Evolutionary conservation across 2,797 vertebrate genomes (phyloP), one percentile per base, ranked within the genome.

Genomic region (Chrosomus eos): DNA sequence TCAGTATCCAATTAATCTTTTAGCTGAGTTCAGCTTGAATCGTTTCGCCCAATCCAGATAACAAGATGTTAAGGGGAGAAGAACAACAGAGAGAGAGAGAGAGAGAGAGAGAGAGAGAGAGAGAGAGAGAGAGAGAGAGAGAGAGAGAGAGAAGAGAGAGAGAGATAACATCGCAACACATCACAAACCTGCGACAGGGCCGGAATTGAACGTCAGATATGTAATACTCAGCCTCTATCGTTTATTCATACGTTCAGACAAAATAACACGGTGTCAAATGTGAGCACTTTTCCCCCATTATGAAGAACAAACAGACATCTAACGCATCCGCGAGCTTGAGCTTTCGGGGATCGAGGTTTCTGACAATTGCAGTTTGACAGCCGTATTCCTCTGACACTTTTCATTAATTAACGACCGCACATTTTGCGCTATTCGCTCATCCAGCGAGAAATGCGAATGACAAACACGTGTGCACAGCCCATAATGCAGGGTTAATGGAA

Each of bases 1-100:
- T 7, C 80, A 87, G 88, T 92, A 92, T 93, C 91, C 94, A 96
- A 95, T 96, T 95, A 96, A 94, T 94, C 91, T 94, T 95, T 95
- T 92, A 93, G 93, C 94, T 95, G 93, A 94, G 92, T 94, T 93
- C 92, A 94, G 93, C 91, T 87, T 80, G 88, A 89, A 86, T 88
- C 90, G 86, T 90, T 88, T 92, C 87, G 88, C 88, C 89, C 92
- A 91, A 92, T 93, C 92, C 90, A 91, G 91, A 93, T 94, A 94
- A 94, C 90, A 94, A 94, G 92, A 89, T 91, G 91, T 91, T 92
- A 85, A 90, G 87, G 33, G 80, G 91, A 84, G 82, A 86, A 74
- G 71, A 89, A 87, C 85, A 88, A 74, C 80, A 86, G 74, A 82
- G 85, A 33, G 79, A 66, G 13, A 26, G 83, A 82, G 81, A 86